A percentile compares a stretch with the other conserved stretches of the same genome.
Evolutionary conservation across 2,797 vertebrate species (phyloP).

Genomic region (Synanceia verrucosa): DNA sequence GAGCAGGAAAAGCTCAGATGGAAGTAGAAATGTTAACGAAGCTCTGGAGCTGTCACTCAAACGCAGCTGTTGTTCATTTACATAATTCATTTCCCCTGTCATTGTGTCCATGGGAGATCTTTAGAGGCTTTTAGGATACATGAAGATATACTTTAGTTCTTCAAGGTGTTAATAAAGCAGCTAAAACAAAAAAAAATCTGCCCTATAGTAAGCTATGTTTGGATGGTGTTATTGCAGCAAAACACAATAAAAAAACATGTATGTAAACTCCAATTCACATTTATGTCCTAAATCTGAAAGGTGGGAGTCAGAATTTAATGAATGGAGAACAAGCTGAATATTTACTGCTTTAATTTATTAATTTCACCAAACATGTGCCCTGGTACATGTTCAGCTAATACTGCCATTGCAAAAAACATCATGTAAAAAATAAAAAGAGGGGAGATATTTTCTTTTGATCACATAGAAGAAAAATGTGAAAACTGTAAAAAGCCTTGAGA

Average conservation of each 20-base stretch:
- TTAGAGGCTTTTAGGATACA: not conserved
- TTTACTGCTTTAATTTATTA: slow-evolving; percentile 4
- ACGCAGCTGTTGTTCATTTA: not conserved
- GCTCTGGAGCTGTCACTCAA: not conserved
- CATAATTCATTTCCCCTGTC: not conserved
- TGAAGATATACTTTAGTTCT: not conserved
- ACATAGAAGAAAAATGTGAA: slow-evolving; percentile 26
- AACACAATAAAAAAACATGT: not conserved
- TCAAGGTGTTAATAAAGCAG: not conserved
- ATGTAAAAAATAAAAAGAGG: not conserved
- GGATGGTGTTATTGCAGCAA: not conserved
- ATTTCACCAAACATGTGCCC: not conserved
- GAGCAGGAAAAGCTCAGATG: not conserved
- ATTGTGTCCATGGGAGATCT: not conserved
- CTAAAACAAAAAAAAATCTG: not conserved
- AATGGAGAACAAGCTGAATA: not conserved
- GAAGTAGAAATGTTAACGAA: not conserved
- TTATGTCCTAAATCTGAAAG: not conserved
- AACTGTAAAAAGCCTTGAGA: not conserved
- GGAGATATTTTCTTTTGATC: not conserved
- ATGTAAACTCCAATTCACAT: too few relatives aligned
- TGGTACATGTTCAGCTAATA: not conserved
- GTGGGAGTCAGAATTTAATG: not conserved
- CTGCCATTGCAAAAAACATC: slow-evolving; percentile 1
- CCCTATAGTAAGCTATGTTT: not conserved